Percentiles rank a stretch among this genome's conserved stretches.
Evolutionary conservation across 2,797 vertebrate genomes (phyloP).

Genomic region (Halcyon smyrnensis): DNA sequence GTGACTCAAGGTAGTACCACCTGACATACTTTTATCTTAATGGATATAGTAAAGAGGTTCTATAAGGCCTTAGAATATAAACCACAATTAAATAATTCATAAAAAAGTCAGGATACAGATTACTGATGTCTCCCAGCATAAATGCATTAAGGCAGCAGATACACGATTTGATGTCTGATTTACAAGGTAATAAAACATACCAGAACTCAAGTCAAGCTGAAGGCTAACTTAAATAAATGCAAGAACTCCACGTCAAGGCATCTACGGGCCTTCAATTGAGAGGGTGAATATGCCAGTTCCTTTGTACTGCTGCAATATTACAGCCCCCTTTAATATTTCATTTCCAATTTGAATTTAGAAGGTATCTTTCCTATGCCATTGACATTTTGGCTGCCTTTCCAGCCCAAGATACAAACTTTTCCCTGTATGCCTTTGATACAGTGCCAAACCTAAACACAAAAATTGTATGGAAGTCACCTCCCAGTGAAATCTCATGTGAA

Average conservation of each 20-base stretch:
- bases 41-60: background rate
- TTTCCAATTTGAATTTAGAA: background rate
- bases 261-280: background rate
- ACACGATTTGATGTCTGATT: background rate
- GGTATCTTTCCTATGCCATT: background rate
- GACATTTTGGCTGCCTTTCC: background rate
- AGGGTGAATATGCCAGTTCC: background rate
- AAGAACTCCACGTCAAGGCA: background rate
- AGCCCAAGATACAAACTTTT: background rate
- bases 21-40: slow-evolving; percentile 11
- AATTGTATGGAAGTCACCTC: background rate
- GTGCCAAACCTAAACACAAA: background rate
- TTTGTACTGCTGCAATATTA: background rate
- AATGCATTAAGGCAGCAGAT: background rate
- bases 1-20: background rate
- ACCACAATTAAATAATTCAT: background rate
- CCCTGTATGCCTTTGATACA: background rate
- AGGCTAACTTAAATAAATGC: background rate
- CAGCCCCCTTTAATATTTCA: background rate
- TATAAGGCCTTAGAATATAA: background rate
- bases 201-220: background rate
- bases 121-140: background rate
- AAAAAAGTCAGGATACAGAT: background rate
- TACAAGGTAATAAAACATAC: background rate
- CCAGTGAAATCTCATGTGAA: background rate